Evolutionary conservation across 2,888 invertebrate genomes (phyloP).

Genomic region (Drosophila algonquin): DNA sequence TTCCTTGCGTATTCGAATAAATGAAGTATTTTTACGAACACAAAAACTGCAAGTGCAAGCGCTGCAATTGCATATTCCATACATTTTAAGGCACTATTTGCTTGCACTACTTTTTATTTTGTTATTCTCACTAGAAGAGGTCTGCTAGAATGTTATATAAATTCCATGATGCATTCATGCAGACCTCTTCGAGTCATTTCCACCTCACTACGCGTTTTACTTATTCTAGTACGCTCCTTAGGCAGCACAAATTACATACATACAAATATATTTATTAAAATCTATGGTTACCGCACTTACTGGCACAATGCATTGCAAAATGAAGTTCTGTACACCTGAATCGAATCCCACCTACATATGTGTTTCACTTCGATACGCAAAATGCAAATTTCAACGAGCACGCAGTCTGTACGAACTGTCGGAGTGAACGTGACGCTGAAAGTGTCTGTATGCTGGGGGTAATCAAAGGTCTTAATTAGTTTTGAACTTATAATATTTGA

Average conservation of each 20-base stretch:
- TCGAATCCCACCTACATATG: neutral
- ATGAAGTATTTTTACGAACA: neutral
- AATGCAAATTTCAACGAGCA: conserved; percentile 81
- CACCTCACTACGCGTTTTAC: conserved; percentile 25
- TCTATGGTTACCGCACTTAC: conserved; percentile 68
- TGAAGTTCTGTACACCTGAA: conserved; percentile 22
- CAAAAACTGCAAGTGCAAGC: conserved; percentile 37
- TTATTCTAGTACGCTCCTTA: conserved; percentile 76
- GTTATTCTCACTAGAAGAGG: neutral
- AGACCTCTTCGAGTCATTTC: neutral
- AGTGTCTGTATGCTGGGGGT: conserved; percentile 71
- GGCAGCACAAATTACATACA: conserved; percentile 37
- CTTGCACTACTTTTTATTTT: neutral
- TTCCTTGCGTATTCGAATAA: conserved; percentile 66
- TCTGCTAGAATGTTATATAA: neutral
- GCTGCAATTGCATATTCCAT: conserved; percentile 44
- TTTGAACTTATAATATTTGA: conserved; percentile 12
- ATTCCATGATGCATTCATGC: neutral
- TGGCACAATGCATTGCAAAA: conserved; percentile 82
- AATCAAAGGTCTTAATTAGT: conserved; percentile 58
- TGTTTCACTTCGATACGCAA: conserved; percentile 57
- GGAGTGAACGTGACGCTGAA: conserved; percentile 75
- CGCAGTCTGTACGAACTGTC: conserved; percentile 83
- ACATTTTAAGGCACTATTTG: conserved; percentile 35
- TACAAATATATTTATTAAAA: conserved; percentile 54